These are phyloP conservation scores for Listrodromus nycthemerus DNA, from an alignment of 2,888 invertebrate genomes.

Conservation along the genomic window DNA sequence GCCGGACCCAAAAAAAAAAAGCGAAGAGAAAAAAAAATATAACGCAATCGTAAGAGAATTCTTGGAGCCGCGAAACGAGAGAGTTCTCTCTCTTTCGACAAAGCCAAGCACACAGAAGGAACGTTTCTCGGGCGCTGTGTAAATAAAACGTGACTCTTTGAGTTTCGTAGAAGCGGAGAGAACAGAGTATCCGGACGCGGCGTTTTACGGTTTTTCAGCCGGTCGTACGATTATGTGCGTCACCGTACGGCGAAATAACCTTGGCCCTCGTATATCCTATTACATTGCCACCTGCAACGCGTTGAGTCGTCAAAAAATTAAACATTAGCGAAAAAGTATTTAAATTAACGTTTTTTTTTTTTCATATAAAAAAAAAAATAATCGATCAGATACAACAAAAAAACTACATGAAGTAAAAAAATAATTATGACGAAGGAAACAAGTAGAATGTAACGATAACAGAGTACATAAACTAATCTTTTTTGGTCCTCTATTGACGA, in stretches of 20 bases:
- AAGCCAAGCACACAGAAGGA: constrained; percentile 3
- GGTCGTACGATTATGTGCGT: constrained; percentile 15
- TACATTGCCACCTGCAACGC: constrained; percentile 2
- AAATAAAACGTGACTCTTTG: constrained; percentile 38
- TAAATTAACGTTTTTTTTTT: too few species aligned
- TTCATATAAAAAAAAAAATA: too few species aligned
- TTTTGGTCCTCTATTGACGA: too few species aligned
- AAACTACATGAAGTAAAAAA: too few species aligned
- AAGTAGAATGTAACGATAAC: too few species aligned
- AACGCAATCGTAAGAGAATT: constrained; percentile 2
- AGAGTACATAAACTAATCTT: too few species aligned
- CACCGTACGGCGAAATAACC: constrained; percentile 5
- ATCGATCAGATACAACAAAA: too few species aligned
- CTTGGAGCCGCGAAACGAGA: background rate
- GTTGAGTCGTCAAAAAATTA: background rate
- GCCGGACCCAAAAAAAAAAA: background rate
- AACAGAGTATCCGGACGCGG: background rate
- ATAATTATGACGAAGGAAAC: too few species aligned
- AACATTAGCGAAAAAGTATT: constrained; percentile 10
- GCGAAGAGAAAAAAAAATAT: background rate
- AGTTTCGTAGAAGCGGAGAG: constrained; percentile 26
- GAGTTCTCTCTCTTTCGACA: constrained; percentile 12
- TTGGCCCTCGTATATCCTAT: constrained; percentile 24
- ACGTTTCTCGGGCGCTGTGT: constrained; percentile 16
- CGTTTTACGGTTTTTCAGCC: constrained; percentile 8